Percentiles rank a stretch among this genome's conserved stretches.
These are phyloP conservation scores for Philaethria dido DNA, from an alignment of 2,888 invertebrate species.

Conservation along the genomic window DNA sequence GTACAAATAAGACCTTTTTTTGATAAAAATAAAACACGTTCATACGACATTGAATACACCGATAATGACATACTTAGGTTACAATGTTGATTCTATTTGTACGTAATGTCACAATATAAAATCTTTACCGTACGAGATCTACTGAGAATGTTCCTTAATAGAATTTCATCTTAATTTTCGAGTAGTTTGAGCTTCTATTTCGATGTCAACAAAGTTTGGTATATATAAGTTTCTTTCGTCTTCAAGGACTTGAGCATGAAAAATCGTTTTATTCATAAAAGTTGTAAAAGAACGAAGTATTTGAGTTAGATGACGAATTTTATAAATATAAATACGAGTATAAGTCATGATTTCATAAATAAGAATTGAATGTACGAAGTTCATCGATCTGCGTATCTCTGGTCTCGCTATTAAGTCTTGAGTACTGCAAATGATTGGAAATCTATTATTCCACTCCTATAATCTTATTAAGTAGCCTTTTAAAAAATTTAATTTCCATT, in stretches of 20 bases:
- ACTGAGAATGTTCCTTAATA: neutral
- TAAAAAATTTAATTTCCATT: too few species aligned
- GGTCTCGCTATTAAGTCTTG: too few species aligned
- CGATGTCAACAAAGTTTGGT: neutral
- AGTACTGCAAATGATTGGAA: too few species aligned
- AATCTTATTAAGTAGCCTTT: too few species aligned
- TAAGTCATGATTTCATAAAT: too few species aligned
- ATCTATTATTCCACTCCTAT: too few species aligned
- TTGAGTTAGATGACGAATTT: neutral
- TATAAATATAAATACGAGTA: neutral
- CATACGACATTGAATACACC: neutral
- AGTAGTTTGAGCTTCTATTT: constrained; percentile 2
- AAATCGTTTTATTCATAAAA: constrained; percentile 13
- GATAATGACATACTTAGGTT: constrained; percentile 3
- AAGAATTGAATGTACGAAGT: neutral
- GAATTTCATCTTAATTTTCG: constrained; percentile 7
- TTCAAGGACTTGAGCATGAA: neutral
- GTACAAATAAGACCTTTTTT: too few species aligned
- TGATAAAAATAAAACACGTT: neutral
- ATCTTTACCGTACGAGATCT: constrained; percentile 3
- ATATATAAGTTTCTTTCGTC: neutral
- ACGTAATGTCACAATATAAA: neutral
- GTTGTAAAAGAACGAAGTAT: neutral
- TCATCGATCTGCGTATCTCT: neutral
- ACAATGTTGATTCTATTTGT: neutral